Evolutionary conservation across 2,888 invertebrate genomes (phyloP).

Genomic region (Apomyelois bistriatella): DNA sequence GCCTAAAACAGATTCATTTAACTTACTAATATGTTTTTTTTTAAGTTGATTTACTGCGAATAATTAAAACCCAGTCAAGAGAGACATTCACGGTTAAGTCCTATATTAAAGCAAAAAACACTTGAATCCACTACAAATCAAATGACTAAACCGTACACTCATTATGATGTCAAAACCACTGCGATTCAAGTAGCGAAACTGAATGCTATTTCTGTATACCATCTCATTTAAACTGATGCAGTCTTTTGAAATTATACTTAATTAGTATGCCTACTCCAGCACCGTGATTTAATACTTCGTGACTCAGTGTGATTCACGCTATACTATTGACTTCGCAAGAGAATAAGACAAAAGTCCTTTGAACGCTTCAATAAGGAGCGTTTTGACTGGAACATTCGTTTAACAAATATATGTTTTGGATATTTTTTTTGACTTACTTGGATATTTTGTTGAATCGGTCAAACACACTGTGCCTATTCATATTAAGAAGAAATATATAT

Average conservation of each 20-base stretch:
- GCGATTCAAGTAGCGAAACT: constrained; percentile 8
- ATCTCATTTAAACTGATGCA: constrained; percentile 16
- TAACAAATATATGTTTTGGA: constrained; percentile 10
- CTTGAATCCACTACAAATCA: background rate
- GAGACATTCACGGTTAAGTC: no score
- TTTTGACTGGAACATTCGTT: background rate
- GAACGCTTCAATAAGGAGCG: background rate
- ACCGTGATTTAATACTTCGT: constrained; percentile 35
- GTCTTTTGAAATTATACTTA: constrained; percentile 35
- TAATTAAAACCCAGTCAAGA: no score
- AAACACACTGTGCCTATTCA: no score
- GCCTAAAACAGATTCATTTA: no score
- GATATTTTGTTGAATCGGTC: no score
- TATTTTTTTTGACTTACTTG: background rate
- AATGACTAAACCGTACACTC: background rate
- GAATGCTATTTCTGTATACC: constrained; percentile 19
- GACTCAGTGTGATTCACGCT: constrained; percentile 35
- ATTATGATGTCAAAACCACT: constrained; percentile 2
- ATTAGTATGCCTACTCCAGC: constrained; percentile 34
- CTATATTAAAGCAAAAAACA: background rate
- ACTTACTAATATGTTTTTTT: no score
- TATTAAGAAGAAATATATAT: no score
- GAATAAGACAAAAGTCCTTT: constrained; percentile 17
- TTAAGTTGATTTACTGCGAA: no score
- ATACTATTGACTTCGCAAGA: constrained; percentile 22